A percentile compares a stretch with the other conserved stretches of the same genome.
Evolutionary conservation across 2,888 invertebrate species (phyloP).

Genomic region (Schizaphis graminum): DNA sequence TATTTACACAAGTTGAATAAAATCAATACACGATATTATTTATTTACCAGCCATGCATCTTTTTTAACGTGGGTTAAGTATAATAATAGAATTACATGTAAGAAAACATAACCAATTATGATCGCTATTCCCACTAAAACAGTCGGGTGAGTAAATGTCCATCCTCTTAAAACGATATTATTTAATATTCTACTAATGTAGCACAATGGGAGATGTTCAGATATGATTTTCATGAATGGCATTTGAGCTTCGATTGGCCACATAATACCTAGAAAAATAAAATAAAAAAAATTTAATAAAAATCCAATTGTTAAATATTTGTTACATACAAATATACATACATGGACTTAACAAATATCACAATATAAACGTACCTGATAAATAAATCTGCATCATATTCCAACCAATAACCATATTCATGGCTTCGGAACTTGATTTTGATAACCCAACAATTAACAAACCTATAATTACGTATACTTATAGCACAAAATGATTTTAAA

Average conservation of each 20-base stretch:
- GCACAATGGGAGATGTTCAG: conserved; percentile 44
- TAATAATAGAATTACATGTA: conserved; percentile 3
- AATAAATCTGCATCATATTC: conserved; percentile 52
- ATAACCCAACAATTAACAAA: conserved; percentile 36
- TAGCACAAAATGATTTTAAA: not conserved
- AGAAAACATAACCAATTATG: conserved; percentile 1
- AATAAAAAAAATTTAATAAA: not conserved
- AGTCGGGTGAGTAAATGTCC: not conserved
- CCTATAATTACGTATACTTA: conserved; percentile 3
- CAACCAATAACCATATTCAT: conserved; percentile 33
- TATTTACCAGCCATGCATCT: conserved; percentile 37
- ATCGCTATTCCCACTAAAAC: not conserved
- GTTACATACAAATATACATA: not conserved
- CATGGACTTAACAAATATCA: not conserved
- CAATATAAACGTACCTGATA: conserved; percentile 14
- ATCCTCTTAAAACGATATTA: conserved; percentile 38
- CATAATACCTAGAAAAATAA: conserved; percentile 7
- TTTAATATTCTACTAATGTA: conserved; percentile 46
- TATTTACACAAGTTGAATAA: not conserved
- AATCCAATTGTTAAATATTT: not conserved
- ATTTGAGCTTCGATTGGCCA: conserved; percentile 53
- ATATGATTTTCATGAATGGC: conserved; percentile 34
- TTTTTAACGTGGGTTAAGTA: conserved; percentile 8
- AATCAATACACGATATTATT: not conserved
- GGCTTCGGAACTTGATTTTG: conserved; percentile 28